A percentile compares a stretch with the other conserved stretches of the same genome.
Conservation (phyloP, 2,113 vertebrate species). For the Microcebus griseorufus region DNA sequence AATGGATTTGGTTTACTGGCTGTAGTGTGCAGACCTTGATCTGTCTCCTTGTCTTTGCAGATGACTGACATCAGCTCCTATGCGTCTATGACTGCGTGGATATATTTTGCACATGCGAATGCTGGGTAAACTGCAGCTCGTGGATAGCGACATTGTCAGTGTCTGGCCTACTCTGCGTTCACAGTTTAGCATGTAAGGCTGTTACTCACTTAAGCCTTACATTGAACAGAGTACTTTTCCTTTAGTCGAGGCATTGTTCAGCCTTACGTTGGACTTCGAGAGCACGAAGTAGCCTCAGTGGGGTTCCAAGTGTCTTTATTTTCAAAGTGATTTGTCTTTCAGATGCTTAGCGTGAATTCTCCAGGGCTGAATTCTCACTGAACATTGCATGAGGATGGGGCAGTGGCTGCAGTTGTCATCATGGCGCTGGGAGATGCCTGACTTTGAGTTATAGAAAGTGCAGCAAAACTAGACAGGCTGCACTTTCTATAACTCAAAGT, state of each 20-base stretch:
- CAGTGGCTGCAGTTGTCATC: not conserved
- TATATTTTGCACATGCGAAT: fast-evolving
- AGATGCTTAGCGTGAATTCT: not conserved
- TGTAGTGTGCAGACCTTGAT: not conserved
- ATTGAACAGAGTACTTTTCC: not conserved
- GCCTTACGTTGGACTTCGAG: not conserved
- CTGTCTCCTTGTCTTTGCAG: not conserved
- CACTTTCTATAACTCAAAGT: too few species aligned
- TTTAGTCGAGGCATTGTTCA: not conserved
- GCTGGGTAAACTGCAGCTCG: fast-evolving
- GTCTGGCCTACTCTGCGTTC: not conserved
- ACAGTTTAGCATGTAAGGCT: not conserved
- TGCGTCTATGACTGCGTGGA: not conserved
- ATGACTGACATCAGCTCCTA: not conserved
- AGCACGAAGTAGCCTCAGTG: not conserved
- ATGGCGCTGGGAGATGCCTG: not conserved
- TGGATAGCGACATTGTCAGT: too few species aligned
- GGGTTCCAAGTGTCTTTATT: not conserved
- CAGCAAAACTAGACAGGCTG: not conserved
- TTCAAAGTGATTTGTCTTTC: not conserved
- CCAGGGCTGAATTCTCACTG: not conserved
- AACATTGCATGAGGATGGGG: not conserved
- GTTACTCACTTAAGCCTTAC: not conserved
- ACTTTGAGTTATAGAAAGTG: not conserved
- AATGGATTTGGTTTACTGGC: not conserved